Base-by-base conservation (phyloP, 2,113 vertebrate species). In the Sminthopsis crassicaudata region DNA sequence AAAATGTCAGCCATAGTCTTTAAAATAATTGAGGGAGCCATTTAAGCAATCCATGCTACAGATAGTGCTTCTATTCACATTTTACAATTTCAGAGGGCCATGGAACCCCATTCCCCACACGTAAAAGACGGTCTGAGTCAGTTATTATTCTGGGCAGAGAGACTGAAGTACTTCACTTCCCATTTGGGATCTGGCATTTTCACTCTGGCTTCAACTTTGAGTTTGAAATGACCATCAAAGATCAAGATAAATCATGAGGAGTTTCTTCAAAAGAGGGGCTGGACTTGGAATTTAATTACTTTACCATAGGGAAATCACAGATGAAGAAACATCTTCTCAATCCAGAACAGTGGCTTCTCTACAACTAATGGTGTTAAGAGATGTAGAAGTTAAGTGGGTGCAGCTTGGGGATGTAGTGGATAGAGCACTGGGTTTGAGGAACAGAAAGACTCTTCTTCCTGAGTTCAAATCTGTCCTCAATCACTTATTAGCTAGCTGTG, bases 21-120 rank as follows among this genome's bases (percentile, higher is more conserved):
- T 46, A 93, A 97, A 96, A 92, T 97, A 98, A 98, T 98, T 96
- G 98, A 97, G 95, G 94, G 92, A 96, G 96, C 96, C 90, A 91
- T 97, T 96, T 97, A 97, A 96, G 93, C 96, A 98, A 97, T 98
- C 97, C 95, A 96, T 98, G 97, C 96, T 97, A 94, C 53, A 97
- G 98, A 96, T 95, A 24, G 48, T 92, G 94, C n/a, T 98, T 98
- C 97, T 97, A 93, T 97, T 97, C 96, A 92, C 94, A 88, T 97
- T 96, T 97, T 96, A 84, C 96, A 98, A 26, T 96, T 97, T 90
- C 92, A 50, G 96, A 93, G 91, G 96, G 94, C 97, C 97, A 97
- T 97, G 91, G 97, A 97, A 92, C 89, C 94, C 57, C 90, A 96
- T 92, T 54, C 88, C 95, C 93, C 94, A 54, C 90, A 94, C 97